Percentiles rank a stretch among this genome's conserved stretches.
phyloP scores from a whole-genome alignment of 2,888 invertebrate species.

The Sinodicranocentrus sp. region DNA sequence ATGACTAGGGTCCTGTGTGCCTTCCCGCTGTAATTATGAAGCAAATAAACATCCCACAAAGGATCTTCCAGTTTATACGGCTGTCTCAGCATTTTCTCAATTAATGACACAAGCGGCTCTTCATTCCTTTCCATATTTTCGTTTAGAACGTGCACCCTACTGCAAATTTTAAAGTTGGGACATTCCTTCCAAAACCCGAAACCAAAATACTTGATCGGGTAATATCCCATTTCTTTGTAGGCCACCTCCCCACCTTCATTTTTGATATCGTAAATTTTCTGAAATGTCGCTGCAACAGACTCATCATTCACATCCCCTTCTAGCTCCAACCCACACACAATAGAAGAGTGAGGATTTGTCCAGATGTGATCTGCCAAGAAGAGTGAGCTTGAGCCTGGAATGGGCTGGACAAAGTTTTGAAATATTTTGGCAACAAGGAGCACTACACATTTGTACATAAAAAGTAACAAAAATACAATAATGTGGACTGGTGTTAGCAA shows the following conservation, averaged over 20 bases:
- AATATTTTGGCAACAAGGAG: background rate
- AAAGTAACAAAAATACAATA: background rate
- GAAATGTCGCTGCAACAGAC: background rate
- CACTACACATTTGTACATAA: slow-evolving; percentile 7
- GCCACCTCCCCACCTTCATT: background rate
- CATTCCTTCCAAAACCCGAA: slow-evolving; percentile 41
- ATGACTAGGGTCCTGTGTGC: background rate
- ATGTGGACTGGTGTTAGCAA: background rate
- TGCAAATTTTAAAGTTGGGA: slow-evolving; percentile 7
- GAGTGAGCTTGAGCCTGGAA: background rate
- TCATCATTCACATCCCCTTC: background rate
- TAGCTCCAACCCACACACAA: slow-evolving; percentile 4
- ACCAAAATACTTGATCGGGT: slow-evolving; percentile 21
- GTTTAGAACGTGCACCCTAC: slow-evolving; percentile 11
- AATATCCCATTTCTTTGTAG: slow-evolving; percentile 37
- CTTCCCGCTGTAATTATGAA: slow-evolving; percentile 14
- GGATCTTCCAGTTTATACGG: slow-evolving; percentile 12
- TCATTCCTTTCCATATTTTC: background rate
- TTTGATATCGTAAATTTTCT: slow-evolving; percentile 32
- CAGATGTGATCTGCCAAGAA: slow-evolving; percentile 35
- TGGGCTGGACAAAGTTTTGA: slow-evolving; percentile 26
- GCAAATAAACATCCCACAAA: slow-evolving; percentile 29
- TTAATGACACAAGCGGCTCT: slow-evolving; percentile 5
- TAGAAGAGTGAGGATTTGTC: slow-evolving; percentile 17
- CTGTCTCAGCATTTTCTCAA: slow-evolving; percentile 16